phyloP scores from a whole-genome alignment of 2,797 vertebrate genomes.

The Mormyrops attenuatus region DNA sequence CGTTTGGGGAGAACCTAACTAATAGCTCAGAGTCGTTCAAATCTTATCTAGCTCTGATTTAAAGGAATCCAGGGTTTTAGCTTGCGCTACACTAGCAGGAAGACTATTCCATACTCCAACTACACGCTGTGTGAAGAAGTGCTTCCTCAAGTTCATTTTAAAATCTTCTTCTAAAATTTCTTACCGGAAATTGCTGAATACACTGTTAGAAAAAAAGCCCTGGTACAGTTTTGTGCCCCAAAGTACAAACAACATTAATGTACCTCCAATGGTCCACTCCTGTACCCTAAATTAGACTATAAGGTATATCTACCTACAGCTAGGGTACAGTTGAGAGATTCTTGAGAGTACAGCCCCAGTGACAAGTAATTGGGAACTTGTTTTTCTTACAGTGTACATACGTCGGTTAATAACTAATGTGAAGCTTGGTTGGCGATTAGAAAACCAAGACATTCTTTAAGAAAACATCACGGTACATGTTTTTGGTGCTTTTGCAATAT shows the following conservation, averaged over 20 bases:
- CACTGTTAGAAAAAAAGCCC: neutral
- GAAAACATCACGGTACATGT: neutral
- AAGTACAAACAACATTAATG: neutral
- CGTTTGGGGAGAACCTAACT: too few species aligned
- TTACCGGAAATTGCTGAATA: neutral
- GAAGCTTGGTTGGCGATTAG: neutral
- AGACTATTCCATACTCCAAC: too few species aligned
- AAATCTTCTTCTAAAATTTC: too few species aligned
- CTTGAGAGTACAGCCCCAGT: neutral
- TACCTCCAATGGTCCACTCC: neutral
- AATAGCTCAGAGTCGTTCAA: too few species aligned
- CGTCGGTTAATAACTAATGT: neutral
- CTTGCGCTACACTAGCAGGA: too few species aligned
- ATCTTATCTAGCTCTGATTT: too few species aligned
- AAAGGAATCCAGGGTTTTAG: too few species aligned
- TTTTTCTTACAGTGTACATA: neutral
- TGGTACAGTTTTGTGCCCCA: neutral
- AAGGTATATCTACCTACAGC: neutral
- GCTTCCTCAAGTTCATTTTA: too few species aligned
- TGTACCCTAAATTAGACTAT: neutral
- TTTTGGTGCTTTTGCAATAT: too few species aligned
- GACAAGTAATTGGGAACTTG: neutral
- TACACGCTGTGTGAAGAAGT: too few species aligned
- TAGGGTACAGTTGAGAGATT: neutral
- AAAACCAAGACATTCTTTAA: neutral